Evolutionary conservation across 1,140 invertebrate species (phyloP), one percentile per base, ranked within the genome.

Genomic region (Apocrypta bakeri): DNA sequence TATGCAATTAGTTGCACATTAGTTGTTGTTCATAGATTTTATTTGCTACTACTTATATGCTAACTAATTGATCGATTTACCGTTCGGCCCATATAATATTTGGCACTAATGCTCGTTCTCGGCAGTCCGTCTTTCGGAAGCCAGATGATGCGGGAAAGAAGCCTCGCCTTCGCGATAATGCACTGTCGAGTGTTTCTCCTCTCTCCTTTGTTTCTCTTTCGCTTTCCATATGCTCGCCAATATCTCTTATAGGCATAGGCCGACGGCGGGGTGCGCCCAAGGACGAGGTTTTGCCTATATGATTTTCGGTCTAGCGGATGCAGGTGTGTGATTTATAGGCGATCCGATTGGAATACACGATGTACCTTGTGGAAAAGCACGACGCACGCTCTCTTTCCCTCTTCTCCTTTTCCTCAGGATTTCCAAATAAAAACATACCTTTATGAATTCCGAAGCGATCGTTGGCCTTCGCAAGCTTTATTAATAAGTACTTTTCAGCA

Each of bases 131-230:
- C 77, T 42, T 79, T 56, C 63, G 33, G 64, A 71, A 71, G 42
- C 77, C 37, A 40, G 64, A 31, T 25, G 61, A 80, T 71, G 66
- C 68, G 40, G 33, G 68, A 31, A 37, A 64, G 77, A 68, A 68
- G 68, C 77, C 68, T 76, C 77, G 37, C 77, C 64, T 79, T 79
- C 77, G 77, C 77, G 64, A 40, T 79, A 68, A 56, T 68, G 64
- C 63, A 63, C 37, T 79, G 37, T 17, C 48, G 17, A 17, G 21
- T 42, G 11, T 68, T 33, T 21, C 29, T 21, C 21, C 7, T n/a
- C 29, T 11, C 9, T 12, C n/a, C n/a, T 33, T 8, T 31, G n/a
- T 37, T 40, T 71, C 21, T 37, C n/a, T 71, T 33, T 71, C 69
- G 21, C 69, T 68, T 68, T 68, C 29, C 29, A 2, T 25, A 17